Conservation (phyloP, 2,888 invertebrate genomes). For the Dysmachus trigonus region DNA sequence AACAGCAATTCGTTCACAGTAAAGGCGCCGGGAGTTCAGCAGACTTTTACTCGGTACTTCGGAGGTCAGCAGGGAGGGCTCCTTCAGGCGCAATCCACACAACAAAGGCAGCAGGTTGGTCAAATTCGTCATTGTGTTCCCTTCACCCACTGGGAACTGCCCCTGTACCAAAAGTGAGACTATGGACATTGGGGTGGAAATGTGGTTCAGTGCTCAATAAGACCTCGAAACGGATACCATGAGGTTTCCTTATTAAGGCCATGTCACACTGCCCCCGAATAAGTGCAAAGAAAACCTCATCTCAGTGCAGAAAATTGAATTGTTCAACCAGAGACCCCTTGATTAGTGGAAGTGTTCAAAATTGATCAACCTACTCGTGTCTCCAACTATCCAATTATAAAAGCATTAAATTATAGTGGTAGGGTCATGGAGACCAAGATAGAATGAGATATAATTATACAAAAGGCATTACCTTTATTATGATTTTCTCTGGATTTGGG, state of each 20-base stretch:
- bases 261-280: neutral
- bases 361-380: neutral
- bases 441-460: too few relatives aligned
- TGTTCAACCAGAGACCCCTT: neutral
- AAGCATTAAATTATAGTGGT: too few relatives aligned
- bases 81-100: constrained; percentile 51
- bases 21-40: constrained; percentile 61
- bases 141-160: neutral
- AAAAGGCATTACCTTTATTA: too few relatives aligned
- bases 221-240: neutral
- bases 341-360: neutral
- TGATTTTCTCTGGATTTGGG: too few relatives aligned
- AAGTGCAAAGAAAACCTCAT: neutral
- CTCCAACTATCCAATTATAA: too few relatives aligned
- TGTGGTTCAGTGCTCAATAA: neutral
- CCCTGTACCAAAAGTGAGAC: neutral
- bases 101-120: constrained; percentile 47
- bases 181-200: neutral
- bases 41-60: constrained; percentile 61
- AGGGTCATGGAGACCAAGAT: too few relatives aligned
- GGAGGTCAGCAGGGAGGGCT: constrained; percentile 55
- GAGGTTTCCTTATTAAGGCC: neutral
- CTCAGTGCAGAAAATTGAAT: neutral
- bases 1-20: constrained; percentile 61
- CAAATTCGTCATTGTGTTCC: neutral